Percentiles rank a stretch among this genome's conserved stretches.
Evolutionary conservation across 2,113 vertebrate genomes (phyloP).

Genomic region (Pomatorhinus ruficollis): DNA sequence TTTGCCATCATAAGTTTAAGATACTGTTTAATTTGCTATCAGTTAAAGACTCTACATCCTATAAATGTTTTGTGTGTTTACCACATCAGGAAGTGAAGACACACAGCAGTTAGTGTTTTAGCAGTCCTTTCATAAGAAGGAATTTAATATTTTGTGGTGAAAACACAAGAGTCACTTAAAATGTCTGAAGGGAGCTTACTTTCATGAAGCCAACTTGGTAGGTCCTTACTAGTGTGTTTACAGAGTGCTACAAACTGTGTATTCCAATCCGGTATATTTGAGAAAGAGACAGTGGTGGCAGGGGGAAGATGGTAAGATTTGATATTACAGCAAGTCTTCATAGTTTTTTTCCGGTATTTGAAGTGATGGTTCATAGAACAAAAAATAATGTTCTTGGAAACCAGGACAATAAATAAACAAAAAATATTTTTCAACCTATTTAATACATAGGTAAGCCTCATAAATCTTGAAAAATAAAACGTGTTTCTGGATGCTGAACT

Average conservation of each 20-base stretch:
- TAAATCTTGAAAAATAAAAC: not conserved
- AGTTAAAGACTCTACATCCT: not conserved
- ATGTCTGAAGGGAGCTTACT: not conserved
- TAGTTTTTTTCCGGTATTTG: not conserved
- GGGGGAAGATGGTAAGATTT: not conserved
- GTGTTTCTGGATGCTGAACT: not conserved
- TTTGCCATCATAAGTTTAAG: not conserved
- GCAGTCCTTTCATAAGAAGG: not conserved
- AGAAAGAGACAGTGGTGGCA: not conserved
- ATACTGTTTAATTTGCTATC: not conserved
- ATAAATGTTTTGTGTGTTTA: not conserved
- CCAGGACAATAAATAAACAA: not conserved
- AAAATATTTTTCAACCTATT: not conserved
- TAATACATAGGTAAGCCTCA: not conserved
- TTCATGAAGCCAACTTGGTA: not conserved
- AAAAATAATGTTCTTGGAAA: not conserved
- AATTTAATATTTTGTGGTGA: not conserved
- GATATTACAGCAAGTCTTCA: not conserved
- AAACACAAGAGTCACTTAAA: not conserved
- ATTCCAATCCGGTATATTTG: not conserved
- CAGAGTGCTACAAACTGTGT: not conserved
- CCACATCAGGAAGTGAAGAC: not conserved
- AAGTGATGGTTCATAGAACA: not conserved
- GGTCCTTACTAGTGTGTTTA: not conserved
- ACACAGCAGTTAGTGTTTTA: not conserved